Base-by-base conservation (phyloP, 2,888 invertebrate species). In the Microdon myrmicae region DNA sequence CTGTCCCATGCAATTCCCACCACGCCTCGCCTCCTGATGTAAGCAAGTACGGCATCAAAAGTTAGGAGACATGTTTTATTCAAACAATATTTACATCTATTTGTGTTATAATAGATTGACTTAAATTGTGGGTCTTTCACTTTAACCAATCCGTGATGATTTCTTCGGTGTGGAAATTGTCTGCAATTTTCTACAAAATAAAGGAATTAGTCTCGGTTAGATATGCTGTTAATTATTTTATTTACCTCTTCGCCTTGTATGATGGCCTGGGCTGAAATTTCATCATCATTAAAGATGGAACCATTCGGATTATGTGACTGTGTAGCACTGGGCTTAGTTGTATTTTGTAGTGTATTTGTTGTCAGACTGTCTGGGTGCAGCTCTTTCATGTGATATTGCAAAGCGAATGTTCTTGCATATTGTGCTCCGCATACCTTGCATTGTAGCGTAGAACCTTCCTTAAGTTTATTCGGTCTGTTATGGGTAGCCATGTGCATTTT, bases 401-500 rank as follows among this genome's bases (percentile, higher is more conserved):
- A 79, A 0, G 90, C 90, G 78, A 89, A 90, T 0, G 86, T 84
- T 2, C 90, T 82, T 6, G 89, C 89, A 75, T 91, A 91, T 22
- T 86, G 86, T 0, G 91, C 91, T 1, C 90, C 90, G 74, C 91
- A 91, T 41, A 86, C 76, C 51, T 82, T 77, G 71, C 90, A 90
- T 54, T 84, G 83, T 73, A 87, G 88, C 73, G 87, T 88, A 3
- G 90, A 80, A 73, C 86, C 88, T 9, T 73, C 72, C 75, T 88
- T 88, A 0, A 69, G 70, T 45, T 75, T 76, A 16, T 71, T 71
- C 59, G 84, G 83, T 7, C 86, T 83, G 66, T 85, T 82, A 74
- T 90, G 90, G 0, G 88, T 88, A 71, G 88, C 87, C 80, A 89
- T 89, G 73, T 91, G 91, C 1, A 86, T 84, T 35, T 89, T 84